phyloP scores from a whole-genome alignment of 2,113 vertebrate species.

The Tonatia bakeri region DNA sequence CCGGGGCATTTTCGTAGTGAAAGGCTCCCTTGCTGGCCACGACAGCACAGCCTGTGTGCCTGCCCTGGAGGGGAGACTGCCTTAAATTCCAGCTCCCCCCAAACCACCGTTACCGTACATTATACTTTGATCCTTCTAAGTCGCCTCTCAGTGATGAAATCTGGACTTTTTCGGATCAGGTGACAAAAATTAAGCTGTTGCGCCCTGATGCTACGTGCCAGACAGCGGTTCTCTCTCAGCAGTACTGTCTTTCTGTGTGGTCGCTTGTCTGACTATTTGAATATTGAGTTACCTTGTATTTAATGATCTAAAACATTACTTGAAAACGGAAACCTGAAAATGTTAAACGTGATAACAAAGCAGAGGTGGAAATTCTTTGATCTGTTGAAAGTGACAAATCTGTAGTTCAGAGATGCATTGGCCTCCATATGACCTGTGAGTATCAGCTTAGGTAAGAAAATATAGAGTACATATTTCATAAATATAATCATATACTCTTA shows the following conservation, averaged over 20 bases:
- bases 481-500: not conserved
- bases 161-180: not conserved
- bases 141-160: not conserved
- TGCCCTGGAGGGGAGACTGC: not conserved
- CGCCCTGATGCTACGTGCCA: not conserved
- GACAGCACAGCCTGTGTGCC: not conserved
- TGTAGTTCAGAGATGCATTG: not conserved
- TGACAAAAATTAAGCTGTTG: not conserved
- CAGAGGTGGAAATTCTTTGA: not conserved
- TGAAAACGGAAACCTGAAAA: not conserved
- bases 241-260: not conserved
- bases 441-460: not conserved
- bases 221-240: not conserved
- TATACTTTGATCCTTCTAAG: not conserved
- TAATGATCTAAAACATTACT: not conserved
- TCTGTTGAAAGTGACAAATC: not conserved
- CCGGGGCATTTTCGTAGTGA: not conserved
- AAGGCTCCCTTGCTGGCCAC: not conserved
- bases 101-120: not conserved
- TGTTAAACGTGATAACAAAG: not conserved
- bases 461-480: not conserved
- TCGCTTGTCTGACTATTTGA: not conserved
- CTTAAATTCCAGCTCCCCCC: not conserved
- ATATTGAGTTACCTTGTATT: not conserved
- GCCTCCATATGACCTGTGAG: not conserved